These are phyloP conservation scores for Pristionchus fissidentatus DNA, from an alignment of 2,888 invertebrate genomes.

Conservation along the genomic window DNA sequence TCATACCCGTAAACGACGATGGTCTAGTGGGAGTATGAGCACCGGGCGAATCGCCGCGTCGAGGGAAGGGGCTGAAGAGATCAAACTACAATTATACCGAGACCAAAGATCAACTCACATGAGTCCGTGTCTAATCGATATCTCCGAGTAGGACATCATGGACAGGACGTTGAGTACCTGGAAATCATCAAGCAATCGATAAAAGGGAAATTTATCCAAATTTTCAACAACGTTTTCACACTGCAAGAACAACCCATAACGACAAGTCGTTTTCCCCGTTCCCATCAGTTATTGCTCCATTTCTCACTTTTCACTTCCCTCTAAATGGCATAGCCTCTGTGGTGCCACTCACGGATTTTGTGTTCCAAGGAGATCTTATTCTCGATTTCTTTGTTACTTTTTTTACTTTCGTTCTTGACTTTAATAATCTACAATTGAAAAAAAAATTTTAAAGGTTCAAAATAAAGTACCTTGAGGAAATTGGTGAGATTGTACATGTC, in stretches of 20 bases:
- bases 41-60: constrained; percentile 33
- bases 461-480: constrained; percentile 83
- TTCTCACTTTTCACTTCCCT: not conserved
- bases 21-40: not conserved
- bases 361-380: not conserved
- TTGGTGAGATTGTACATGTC: constrained; percentile 95
- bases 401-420: not conserved
- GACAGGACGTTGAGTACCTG: constrained; percentile 59
- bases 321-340: not conserved
- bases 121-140: constrained; percentile 51
- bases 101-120: constrained; percentile 52
- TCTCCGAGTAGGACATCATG: constrained; percentile 56
- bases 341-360: too few species aligned
- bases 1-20: constrained; percentile 21
- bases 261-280: too few species aligned
- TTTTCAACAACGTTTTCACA: not conserved
- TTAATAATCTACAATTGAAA: not conserved
- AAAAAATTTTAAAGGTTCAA: not conserved
- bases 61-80: constrained; percentile 42
- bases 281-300: too few species aligned
- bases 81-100: not conserved
- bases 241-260: not conserved
- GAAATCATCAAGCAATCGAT: not conserved
- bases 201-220: not conserved
- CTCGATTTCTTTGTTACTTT: not conserved